Evolutionary conservation across 1,140 invertebrate genomes (phyloP).

Genomic region (Bombus difficillimus): DNA sequence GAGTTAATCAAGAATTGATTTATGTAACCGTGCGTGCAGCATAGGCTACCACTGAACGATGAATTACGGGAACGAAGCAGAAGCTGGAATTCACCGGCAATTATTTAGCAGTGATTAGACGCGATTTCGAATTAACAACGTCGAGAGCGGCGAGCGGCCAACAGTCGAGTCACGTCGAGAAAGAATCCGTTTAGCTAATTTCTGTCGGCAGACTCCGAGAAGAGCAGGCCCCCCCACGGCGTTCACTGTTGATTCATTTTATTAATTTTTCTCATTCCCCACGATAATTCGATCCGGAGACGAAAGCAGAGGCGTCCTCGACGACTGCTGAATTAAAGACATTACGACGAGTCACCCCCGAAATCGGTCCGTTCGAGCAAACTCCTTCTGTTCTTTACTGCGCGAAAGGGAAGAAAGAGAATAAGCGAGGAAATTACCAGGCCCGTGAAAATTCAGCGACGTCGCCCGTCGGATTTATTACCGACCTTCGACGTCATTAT

Average conservation of each 20-base stretch:
- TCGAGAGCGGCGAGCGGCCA: conserved; percentile 25
- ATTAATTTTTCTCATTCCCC: conserved; percentile 73
- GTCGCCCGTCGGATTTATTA: conserved; percentile 17
- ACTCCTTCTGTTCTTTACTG: conserved; percentile 35
- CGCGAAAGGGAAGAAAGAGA: not conserved
- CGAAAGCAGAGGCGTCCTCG: conserved; percentile 55
- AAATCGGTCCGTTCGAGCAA: conserved; percentile 58
- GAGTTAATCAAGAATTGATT: conserved; percentile 36
- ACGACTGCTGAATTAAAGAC: conserved; percentile 61
- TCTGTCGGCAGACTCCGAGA: conserved; percentile 38
- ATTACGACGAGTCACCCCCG: conserved; percentile 65
- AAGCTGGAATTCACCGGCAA: conserved; percentile 14
- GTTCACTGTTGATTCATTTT: conserved; percentile 71
- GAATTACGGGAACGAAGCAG: not conserved
- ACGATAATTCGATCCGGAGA: conserved; percentile 68
- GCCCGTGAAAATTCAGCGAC: conserved; percentile 8
- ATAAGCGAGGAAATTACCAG: conserved; percentile 32
- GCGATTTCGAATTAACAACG: conserved; percentile 40
- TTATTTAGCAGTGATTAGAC: conserved; percentile 52
- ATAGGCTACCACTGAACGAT: not conserved
- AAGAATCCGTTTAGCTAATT: conserved; percentile 72
- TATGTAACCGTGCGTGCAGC: conserved; percentile 12
- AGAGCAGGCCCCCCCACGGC: conserved; percentile 3
- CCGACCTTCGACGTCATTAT: conserved; percentile 19
- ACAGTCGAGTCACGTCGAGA: conserved; percentile 35